phyloP scores from a whole-genome alignment of 2,888 invertebrate genomes.

The Tiphia femorata region DNA sequence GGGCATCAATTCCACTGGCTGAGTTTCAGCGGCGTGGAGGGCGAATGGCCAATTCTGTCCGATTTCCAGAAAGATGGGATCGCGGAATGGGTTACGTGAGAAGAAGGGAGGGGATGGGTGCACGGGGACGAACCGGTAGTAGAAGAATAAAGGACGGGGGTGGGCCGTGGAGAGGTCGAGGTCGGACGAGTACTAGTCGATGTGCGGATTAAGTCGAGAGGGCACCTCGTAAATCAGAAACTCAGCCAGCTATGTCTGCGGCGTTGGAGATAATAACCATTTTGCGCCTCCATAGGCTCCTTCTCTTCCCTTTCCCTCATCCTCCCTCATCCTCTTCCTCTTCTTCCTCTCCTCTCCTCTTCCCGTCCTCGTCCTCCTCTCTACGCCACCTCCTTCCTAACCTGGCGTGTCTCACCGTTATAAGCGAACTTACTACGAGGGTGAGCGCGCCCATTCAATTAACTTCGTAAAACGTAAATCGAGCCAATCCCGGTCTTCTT shows the following conservation, averaged over 20 bases:
- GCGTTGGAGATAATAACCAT: slow-evolving; percentile 60
- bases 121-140: too few relatives aligned
- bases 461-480: slow-evolving; percentile 43
- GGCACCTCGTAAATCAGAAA: slow-evolving; percentile 57
- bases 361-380: too few relatives aligned
- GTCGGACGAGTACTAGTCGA: slow-evolving; percentile 46
- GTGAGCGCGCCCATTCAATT: slow-evolving; percentile 37
- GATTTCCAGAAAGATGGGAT: too few relatives aligned
- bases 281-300: slow-evolving; percentile 58
- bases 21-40: background rate
- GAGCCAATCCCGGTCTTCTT: slow-evolving; percentile 17
- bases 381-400: too few relatives aligned
- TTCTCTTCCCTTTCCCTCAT: background rate
- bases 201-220: slow-evolving; percentile 55
- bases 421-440: slow-evolving; percentile 41
- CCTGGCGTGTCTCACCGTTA: too few relatives aligned
- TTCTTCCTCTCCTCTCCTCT: slow-evolving; percentile 16
- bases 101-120: too few relatives aligned
- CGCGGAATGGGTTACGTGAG: too few relatives aligned
- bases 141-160: slow-evolving; percentile 8
- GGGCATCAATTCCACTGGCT: background rate
- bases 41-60: background rate
- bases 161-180: slow-evolving; percentile 8
- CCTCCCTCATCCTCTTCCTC: background rate
- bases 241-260: slow-evolving; percentile 57